Evolutionary conservation across 2,113 vertebrate species (phyloP).

Genomic region (Noturus placidus): DNA sequence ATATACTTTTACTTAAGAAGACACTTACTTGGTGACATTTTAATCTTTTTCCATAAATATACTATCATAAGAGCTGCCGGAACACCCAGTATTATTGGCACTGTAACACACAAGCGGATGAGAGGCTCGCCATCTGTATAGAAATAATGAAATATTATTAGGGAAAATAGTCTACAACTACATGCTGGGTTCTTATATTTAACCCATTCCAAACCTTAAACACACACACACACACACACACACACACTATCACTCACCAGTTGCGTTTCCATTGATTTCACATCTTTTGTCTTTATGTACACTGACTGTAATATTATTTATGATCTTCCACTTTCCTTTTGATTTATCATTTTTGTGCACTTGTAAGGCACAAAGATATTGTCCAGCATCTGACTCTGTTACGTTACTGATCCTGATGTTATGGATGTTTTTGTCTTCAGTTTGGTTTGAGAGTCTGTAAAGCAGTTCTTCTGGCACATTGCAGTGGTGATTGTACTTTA

Average conservation of each 20-base stretch:
- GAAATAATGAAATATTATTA: background rate
- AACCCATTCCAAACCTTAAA: background rate
- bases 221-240: background rate
- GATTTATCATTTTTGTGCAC: background rate
- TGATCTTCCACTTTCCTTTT: constrained; percentile 30
- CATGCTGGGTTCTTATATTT: background rate
- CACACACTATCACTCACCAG: background rate
- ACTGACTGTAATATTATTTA: constrained; percentile 41
- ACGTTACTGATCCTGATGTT: constrained; percentile 40
- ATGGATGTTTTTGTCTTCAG: background rate
- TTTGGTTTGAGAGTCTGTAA: constrained; percentile 12
- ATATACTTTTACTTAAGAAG: background rate
- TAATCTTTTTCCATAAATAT: constrained; percentile 11
- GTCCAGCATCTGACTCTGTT: constrained; percentile 42
- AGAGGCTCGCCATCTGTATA: background rate
- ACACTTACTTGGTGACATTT: constrained; percentile 11
- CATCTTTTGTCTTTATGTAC: background rate
- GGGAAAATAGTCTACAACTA: background rate
- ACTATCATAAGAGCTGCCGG: background rate
- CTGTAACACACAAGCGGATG: constrained; percentile 7
- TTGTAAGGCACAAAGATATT: constrained; percentile 46
- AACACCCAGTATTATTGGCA: constrained; percentile 2
- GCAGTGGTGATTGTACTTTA: background rate
- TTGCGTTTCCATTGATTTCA: background rate
- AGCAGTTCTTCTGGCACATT: background rate